Evolutionary conservation across 1,140 invertebrate genomes (phyloP).

Genomic region (Saccostrea echinata): DNA sequence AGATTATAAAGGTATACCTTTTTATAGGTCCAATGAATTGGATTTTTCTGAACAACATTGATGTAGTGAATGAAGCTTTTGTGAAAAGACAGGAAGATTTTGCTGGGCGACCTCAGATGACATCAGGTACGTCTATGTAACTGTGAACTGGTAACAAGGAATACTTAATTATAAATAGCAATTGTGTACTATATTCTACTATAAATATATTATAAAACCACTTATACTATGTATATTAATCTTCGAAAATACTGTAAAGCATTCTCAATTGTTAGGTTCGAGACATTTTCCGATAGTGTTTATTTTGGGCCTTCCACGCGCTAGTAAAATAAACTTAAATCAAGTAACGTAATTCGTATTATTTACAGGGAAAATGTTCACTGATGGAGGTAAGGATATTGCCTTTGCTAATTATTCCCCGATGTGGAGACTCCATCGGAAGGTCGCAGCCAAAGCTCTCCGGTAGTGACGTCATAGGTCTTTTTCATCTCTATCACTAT

Average conservation of each 20-base stretch:
- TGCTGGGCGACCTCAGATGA: slow-evolving; percentile 25
- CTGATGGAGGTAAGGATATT: slow-evolving; percentile 50
- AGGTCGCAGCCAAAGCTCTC: slow-evolving; percentile 39
- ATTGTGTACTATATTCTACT: too few relatives aligned
- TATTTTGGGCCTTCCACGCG: too few relatives aligned
- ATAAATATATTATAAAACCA: too few relatives aligned
- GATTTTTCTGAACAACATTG: slow-evolving; percentile 47
- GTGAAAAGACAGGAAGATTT: slow-evolving; percentile 48
- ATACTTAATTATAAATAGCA: too few relatives aligned
- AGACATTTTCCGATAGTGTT: neutral
- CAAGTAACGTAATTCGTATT: neutral
- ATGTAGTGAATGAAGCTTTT: slow-evolving; percentile 40
- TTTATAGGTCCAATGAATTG: slow-evolving; percentile 36
- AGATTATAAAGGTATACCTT: neutral
- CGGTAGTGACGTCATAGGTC: slow-evolving; percentile 7
- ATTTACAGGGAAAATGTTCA: slow-evolving; percentile 18
- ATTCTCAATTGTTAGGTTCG: too few relatives aligned
- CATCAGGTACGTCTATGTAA: neutral
- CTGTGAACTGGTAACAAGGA: too few relatives aligned
- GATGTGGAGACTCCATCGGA: slow-evolving; percentile 47
- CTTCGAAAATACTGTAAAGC: too few relatives aligned
- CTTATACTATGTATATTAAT: too few relatives aligned
- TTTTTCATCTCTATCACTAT: neutral
- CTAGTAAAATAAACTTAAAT: neutral
- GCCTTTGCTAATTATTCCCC: slow-evolving; percentile 41